Conservation (phyloP, 2,888 invertebrate genomes). For the Rugalucina vietnamica region DNA sequence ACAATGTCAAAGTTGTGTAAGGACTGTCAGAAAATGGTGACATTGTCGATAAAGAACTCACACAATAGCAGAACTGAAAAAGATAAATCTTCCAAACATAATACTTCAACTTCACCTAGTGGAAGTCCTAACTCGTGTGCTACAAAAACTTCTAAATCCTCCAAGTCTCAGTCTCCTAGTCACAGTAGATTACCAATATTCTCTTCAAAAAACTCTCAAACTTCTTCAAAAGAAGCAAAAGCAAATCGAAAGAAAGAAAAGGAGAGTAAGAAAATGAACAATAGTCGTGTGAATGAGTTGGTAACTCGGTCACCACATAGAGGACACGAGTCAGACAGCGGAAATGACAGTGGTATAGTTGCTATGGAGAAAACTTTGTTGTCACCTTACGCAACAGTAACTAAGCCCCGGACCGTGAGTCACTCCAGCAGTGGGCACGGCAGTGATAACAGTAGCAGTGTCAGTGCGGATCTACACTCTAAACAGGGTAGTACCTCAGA, state of each 20-base stretch:
- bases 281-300: conserved; percentile 60
- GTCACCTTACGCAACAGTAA: conserved; percentile 84
- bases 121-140: conserved; percentile 54
- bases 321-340: conserved; percentile 81
- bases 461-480: conserved; percentile 75
- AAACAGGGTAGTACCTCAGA: conserved; percentile 76
- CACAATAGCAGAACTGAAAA: conserved; percentile 64
- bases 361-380: conserved; percentile 77
- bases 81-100: conserved; percentile 55
- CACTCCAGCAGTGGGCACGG: conserved; percentile 84
- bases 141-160: conserved; percentile 63
- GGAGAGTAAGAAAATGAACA: conserved; percentile 69
- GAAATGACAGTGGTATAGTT: conserved; percentile 82
- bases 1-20: conserved; percentile 61
- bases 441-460: conserved; percentile 82
- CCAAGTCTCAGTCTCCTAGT: conserved; percentile 68
- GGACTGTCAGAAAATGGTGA: conserved; percentile 65
- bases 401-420: conserved; percentile 81
- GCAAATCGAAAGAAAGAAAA: conserved; percentile 77
- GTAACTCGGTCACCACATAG: conserved; percentile 48
- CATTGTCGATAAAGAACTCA: conserved; percentile 59
- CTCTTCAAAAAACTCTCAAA: conserved; percentile 64
- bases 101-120: conserved; percentile 53
- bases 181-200: conserved; percentile 70
- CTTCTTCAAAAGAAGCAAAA: conserved; percentile 72